These are phyloP conservation scores for Esperia sulphurella DNA, from an alignment of 2,888 invertebrate genomes.

Conservation along the genomic window DNA sequence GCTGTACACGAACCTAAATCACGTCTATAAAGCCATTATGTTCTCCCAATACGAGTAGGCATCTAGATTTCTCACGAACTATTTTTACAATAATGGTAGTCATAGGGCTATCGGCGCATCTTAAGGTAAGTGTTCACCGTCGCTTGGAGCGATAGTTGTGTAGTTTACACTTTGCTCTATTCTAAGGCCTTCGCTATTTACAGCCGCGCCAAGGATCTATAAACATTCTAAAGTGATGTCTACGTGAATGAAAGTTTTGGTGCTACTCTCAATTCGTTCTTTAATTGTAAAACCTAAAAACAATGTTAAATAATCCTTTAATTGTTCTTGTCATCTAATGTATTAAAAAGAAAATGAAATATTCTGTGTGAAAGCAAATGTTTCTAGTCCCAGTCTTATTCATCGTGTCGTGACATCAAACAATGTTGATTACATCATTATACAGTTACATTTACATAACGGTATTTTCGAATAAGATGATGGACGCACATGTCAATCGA, in stretches of 20 bases:
- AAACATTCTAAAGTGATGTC: no score
- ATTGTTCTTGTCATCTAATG: no score
- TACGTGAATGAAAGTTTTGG: no score
- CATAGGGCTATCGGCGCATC: conserved; percentile 7
- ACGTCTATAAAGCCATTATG: conserved; percentile 5
- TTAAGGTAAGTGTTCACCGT: conserved; percentile 5
- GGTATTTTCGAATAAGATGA: conserved; percentile 1
- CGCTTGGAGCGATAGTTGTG: conserved; percentile 2
- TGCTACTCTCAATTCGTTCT: no score
- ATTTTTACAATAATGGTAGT: conserved; percentile 6
- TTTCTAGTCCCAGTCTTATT: no score
- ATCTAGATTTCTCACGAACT: conserved; percentile 1
- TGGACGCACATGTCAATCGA: conserved; percentile 6
- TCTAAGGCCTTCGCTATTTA: no score
- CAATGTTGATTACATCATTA: not conserved
- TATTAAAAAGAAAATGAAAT: no score
- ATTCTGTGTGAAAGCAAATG: no score
- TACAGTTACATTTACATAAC: conserved; percentile 5
- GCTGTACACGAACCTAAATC: not conserved
- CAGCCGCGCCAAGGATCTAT: no score
- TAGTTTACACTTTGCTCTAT: not conserved
- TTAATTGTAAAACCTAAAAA: no score
- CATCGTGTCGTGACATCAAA: not conserved
- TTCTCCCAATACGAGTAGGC: not conserved
- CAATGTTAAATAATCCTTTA: no score